phyloP scores from a whole-genome alignment of 2,888 invertebrate genomes.

The Lycophotia porphyrea region DNA sequence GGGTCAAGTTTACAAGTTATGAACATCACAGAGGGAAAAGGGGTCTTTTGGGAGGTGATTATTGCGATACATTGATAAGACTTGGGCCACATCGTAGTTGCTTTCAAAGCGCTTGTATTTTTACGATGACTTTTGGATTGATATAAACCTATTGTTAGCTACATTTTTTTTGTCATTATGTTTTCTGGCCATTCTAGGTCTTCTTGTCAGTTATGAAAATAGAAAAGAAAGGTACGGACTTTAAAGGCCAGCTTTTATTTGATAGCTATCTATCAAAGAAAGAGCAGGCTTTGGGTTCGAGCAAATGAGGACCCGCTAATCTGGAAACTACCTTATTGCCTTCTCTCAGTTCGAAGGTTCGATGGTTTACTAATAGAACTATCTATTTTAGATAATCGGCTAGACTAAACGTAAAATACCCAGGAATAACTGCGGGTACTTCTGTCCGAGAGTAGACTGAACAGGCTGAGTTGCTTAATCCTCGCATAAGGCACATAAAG shows the following conservation, averaged over 20 bases:
- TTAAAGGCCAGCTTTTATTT: background rate
- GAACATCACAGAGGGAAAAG: background rate
- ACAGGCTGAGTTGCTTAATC: background rate
- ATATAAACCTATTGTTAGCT: background rate
- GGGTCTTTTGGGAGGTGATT: conserved; percentile 5
- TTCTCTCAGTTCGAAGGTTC: background rate
- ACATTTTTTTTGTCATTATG: background rate
- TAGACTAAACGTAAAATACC: background rate
- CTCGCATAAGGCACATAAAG: background rate
- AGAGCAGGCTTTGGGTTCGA: too few relatives aligned
- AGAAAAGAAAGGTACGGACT: background rate
- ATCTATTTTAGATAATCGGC: background rate
- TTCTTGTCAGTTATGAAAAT: background rate
- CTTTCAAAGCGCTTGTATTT: background rate
- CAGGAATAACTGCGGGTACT: background rate
- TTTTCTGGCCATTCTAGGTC: background rate
- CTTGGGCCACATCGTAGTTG: background rate
- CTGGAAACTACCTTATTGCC: background rate
- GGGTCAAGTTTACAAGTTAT: conserved; percentile 43
- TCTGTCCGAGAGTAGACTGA: background rate
- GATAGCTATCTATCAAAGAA: background rate
- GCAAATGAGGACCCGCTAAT: background rate
- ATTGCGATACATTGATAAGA: background rate
- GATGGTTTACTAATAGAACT: background rate
- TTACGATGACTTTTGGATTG: background rate